Conservation (phyloP, 2,113 vertebrate genomes). For the Anseranas semipalmata region DNA sequence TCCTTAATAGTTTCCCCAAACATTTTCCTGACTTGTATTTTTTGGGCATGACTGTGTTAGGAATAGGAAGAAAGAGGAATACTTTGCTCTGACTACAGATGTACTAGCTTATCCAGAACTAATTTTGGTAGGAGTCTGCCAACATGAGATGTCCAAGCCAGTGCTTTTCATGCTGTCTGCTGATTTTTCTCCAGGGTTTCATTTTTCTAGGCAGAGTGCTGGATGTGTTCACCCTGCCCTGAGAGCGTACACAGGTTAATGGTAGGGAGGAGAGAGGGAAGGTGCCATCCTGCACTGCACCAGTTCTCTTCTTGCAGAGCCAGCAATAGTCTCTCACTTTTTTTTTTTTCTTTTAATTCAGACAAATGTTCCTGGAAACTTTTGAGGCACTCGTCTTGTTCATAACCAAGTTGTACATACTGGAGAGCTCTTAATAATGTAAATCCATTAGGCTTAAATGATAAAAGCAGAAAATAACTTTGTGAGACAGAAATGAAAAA, state of each 20-base stretch:
- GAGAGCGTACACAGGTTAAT: constrained; percentile 2
- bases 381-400: background rate
- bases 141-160: constrained; percentile 31
- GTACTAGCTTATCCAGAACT: constrained; percentile 41
- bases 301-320: background rate
- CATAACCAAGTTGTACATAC: background rate
- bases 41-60: background rate
- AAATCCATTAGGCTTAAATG: constrained; percentile 44
- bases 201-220: constrained; percentile 5
- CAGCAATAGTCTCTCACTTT: background rate
- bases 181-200: constrained; percentile 28
- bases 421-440: constrained; percentile 31
- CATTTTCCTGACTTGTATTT: constrained; percentile 22
- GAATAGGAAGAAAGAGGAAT: constrained; percentile 19
- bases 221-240: background rate
- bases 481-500: background rate
- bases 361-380: constrained; percentile 1
- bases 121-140: constrained; percentile 45
- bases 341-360: background rate
- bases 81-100: constrained; percentile 44
- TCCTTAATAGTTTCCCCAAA: constrained; percentile 59
- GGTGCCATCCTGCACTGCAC: background rate
- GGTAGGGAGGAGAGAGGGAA: background rate
- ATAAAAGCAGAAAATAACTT: constrained; percentile 62
- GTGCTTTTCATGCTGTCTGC: constrained; percentile 33